Base-by-base conservation (phyloP, 1,140 invertebrate genomes). In the Triops longicaudatus region DNA sequence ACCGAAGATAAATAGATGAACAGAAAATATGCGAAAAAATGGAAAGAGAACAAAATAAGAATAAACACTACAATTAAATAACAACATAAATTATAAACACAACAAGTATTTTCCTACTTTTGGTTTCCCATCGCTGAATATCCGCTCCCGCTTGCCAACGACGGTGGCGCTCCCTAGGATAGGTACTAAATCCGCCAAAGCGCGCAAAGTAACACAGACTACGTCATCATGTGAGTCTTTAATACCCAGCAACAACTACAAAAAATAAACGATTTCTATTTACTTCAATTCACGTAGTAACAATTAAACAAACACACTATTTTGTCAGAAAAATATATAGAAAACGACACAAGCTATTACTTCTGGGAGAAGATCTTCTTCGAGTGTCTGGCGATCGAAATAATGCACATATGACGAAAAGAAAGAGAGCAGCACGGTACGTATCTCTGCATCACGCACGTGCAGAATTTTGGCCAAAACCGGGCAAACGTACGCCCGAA, bases 51-150 rank as follows among this genome's bases (percentile, higher is more conserved):
- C n/a, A 37, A 22, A 74, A 27, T 74, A 74, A 74, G 26, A 74
- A 27, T 74, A n/a, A n/a, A n/a, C n/a, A n/a, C n/a, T n/a, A n/a
- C n/a, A n/a, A n/a, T n/a, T n/a, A n/a, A n/a, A n/a, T n/a, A n/a
- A n/a, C n/a, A n/a, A n/a, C n/a, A n/a, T n/a, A n/a, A n/a, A n/a
- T n/a, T n/a, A n/a, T n/a, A n/a, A n/a, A n/a, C n/a, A n/a, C n/a
- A n/a, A n/a, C n/a, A n/a, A n/a, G n/a, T 74, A 27, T 2, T n/a
- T 74, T 26, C 26, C 14, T 73, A 83, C 85, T 78, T 87, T 87
- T 1, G 93, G 93, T 79, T 90, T 86, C 12, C 93, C 93, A 83
- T 94, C 93, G 5, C 91, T 91, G 81, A 96, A 96, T 63, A 93
- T 85, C 83, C 90, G 91, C 0, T 88, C 88, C 76, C 93, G 87